Conservation (phyloP, 1,140 invertebrate genomes). For the Magallana angulata region DNA sequence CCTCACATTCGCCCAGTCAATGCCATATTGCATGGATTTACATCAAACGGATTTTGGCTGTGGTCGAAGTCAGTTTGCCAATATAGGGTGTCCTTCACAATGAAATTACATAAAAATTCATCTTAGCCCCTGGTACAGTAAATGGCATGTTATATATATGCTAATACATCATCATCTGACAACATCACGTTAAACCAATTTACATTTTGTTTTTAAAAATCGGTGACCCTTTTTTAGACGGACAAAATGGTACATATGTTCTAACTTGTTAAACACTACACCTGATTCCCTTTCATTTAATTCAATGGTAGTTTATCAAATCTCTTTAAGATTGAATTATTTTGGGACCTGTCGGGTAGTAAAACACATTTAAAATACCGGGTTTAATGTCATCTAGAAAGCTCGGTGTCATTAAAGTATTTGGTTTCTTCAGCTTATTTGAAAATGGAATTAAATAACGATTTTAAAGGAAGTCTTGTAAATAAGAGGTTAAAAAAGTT, state of each 20-base stretch:
- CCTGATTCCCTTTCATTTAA: not conserved
- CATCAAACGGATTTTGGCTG: no score
- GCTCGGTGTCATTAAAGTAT: slow-evolving; percentile 13
- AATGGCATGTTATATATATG: no score
- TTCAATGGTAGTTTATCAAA: slow-evolving; percentile 20
- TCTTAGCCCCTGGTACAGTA: no score
- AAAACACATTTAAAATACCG: slow-evolving; percentile 29
- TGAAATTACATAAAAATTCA: no score
- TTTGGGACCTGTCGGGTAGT: not conserved
- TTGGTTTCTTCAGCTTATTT: slow-evolving; percentile 10
- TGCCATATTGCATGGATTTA: no score
- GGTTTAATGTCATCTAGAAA: slow-evolving; percentile 25
- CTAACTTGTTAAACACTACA: not conserved
- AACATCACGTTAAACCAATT: no score
- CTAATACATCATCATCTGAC: no score
- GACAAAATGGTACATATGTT: not conserved
- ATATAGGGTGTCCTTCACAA: no score
- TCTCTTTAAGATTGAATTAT: not conserved
- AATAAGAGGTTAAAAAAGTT: slow-evolving; percentile 8
- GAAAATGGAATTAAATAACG: slow-evolving; percentile 10
- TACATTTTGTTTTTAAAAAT: not conserved
- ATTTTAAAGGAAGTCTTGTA: not conserved
- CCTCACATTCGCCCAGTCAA: no score
- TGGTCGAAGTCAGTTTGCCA: no score
- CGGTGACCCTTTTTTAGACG: not conserved